Conservation (phyloP, 2,888 invertebrate species). For the Schrankia costaestrigalis region DNA sequence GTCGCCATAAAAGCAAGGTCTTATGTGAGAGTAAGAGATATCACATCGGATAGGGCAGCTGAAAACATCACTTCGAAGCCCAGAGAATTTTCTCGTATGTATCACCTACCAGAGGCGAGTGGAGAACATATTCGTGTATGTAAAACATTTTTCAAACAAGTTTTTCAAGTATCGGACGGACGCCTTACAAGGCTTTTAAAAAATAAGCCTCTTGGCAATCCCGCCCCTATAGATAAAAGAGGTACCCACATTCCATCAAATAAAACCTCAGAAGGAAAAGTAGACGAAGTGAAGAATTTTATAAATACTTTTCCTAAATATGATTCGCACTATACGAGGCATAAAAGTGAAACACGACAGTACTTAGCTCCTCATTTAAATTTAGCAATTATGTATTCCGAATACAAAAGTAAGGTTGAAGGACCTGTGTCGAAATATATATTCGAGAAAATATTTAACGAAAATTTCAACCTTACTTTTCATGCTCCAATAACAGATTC, state of each 20-base stretch:
- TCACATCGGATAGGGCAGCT: no score
- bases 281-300: conserved; percentile 16
- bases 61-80: neutral
- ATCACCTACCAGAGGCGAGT: neutral
- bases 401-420: conserved; percentile 9
- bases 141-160: conserved; percentile 9
- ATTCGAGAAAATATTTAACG: conserved; percentile 11
- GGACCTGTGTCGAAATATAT: conserved; percentile 10
- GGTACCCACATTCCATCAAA: conserved; percentile 16
- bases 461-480: conserved; percentile 4
- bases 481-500: neutral
- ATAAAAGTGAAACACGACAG: conserved; percentile 12
- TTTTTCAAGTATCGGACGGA: conserved; percentile 18
- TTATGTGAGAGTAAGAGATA: no score
- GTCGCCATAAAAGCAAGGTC: no score
- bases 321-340: conserved; percentile 17
- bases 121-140: neutral
- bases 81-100: neutral
- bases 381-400: conserved; percentile 11
- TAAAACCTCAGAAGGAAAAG: conserved; percentile 17
- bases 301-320: conserved; percentile 19
- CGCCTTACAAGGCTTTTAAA: conserved; percentile 3
- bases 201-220: neutral
- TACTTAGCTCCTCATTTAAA: conserved; percentile 6
- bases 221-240: conserved; percentile 18